Evolutionary conservation across 2,797 vertebrate genomes (phyloP).

Genomic region (Gobio occitaniae): DNA sequence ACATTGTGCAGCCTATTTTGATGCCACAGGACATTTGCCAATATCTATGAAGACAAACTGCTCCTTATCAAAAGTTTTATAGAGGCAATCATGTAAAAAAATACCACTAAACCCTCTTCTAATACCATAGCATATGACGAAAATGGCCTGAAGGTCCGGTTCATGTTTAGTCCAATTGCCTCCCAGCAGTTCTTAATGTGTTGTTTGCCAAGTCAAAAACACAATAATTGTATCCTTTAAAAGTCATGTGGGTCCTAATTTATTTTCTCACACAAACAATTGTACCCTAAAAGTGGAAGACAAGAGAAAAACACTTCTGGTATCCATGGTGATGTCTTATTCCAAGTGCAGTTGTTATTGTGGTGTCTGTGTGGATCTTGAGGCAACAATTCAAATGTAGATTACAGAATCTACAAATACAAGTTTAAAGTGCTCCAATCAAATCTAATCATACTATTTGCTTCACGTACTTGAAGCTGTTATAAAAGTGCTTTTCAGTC

Average conservation of each 20-base stretch:
- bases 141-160: slow-evolving; percentile 41
- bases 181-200: slow-evolving; percentile 47
- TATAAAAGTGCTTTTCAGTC: slow-evolving; percentile 24
- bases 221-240: slow-evolving; percentile 36
- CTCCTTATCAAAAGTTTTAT: slow-evolving; percentile 38
- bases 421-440: slow-evolving; percentile 32
- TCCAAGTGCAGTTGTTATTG: slow-evolving; percentile 3
- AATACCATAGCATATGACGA: slow-evolving; percentile 24
- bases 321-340: slow-evolving; percentile 52
- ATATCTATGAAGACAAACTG: slow-evolving; percentile 8
- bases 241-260: slow-evolving; percentile 27
- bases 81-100: slow-evolving; percentile 35
- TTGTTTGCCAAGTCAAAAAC: slow-evolving; percentile 59
- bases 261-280: slow-evolving; percentile 39
- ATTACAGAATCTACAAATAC: slow-evolving; percentile 26
- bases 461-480: neutral
- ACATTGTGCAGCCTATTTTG: neutral
- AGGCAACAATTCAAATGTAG: slow-evolving; percentile 17
- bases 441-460: slow-evolving; percentile 41
- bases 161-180: slow-evolving; percentile 50
- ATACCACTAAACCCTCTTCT: slow-evolving; percentile 37
- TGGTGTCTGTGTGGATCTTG: slow-evolving; percentile 28
- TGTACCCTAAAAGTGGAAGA: slow-evolving; percentile 30
- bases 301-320: slow-evolving; percentile 37
- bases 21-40: neutral